phyloP scores from a whole-genome alignment of 2,888 invertebrate species.

The Stenolophus ochropezus region DNA sequence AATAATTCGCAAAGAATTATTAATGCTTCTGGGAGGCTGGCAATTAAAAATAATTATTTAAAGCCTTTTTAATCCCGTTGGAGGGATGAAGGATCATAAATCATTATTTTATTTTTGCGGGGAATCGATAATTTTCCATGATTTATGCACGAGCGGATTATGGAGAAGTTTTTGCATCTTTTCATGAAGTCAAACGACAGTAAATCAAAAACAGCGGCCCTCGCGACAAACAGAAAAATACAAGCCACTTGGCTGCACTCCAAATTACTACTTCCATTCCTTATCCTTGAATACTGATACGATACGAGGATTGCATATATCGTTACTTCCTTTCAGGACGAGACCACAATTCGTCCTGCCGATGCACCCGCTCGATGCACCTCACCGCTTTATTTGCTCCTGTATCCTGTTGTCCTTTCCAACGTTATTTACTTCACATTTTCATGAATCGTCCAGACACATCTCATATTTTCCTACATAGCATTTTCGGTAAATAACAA shows the following conservation, averaged over 20 bases:
- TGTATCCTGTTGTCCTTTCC: not conserved
- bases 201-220: constrained; percentile 56
- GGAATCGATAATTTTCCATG: constrained; percentile 53
- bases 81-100: constrained; percentile 23
- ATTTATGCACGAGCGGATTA: constrained; percentile 53
- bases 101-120: constrained; percentile 35
- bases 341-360: not conserved
- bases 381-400: not conserved
- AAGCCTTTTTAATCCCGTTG: constrained; percentile 15
- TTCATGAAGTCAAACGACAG: constrained; percentile 58
- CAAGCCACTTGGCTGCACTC: constrained; percentile 64
- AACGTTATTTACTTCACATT: not conserved
- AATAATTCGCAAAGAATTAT: constrained; percentile 27
- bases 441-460: too few species aligned
- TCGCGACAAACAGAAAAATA: constrained; percentile 61
- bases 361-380: constrained; percentile 3
- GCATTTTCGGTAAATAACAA: too few species aligned
- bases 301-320: constrained; percentile 58
- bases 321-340: constrained; percentile 38
- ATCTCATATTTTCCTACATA: too few species aligned
- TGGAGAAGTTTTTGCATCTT: constrained; percentile 58
- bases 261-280: constrained; percentile 64
- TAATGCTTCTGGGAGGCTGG: not conserved
- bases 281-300: constrained; percentile 59
- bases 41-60: constrained; percentile 35